phyloP scores from a whole-genome alignment of 2,113 vertebrate genomes.

The Entosphenus tridentatus region DNA sequence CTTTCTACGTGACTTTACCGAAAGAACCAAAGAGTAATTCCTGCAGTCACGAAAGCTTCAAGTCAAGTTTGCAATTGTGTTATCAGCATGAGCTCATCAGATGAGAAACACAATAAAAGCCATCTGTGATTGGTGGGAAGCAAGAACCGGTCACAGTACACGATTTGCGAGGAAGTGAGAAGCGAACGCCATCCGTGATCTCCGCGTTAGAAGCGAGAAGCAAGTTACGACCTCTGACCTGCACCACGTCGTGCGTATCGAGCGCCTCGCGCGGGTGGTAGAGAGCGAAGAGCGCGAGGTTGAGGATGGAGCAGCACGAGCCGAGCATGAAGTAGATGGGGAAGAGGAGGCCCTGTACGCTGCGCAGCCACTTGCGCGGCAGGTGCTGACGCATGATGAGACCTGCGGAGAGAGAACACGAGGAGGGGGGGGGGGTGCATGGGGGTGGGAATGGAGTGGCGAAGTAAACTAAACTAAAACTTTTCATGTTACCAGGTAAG shows the following conservation, averaged over 20 bases:
- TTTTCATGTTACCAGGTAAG: background rate
- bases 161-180: background rate
- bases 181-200: background rate
- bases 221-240: slow-evolving; percentile 22
- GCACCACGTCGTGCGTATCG: slow-evolving; percentile 29
- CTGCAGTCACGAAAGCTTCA: slow-evolving; percentile 4
- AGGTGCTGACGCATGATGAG: slow-evolving; percentile 34
- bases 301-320: slow-evolving; percentile 29
- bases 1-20: too few relatives aligned
- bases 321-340: slow-evolving; percentile 41
- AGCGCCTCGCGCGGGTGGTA: slow-evolving; percentile 34
- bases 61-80: slow-evolving; percentile 6
- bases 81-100: background rate
- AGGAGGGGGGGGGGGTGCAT: background rate
- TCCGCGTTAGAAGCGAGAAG: background rate
- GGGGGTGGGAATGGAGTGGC: too few relatives aligned
- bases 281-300: slow-evolving; percentile 28
- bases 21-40: slow-evolving; percentile 8
- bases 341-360: slow-evolving; percentile 56
- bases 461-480: background rate
- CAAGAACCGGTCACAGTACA: background rate
- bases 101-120: background rate
- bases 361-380: slow-evolving; percentile 39
- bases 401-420: slow-evolving; percentile 20
- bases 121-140: background rate